Evolutionary conservation across 2,113 vertebrate species (phyloP).

Genomic region (Eleginops maclovinus): DNA sequence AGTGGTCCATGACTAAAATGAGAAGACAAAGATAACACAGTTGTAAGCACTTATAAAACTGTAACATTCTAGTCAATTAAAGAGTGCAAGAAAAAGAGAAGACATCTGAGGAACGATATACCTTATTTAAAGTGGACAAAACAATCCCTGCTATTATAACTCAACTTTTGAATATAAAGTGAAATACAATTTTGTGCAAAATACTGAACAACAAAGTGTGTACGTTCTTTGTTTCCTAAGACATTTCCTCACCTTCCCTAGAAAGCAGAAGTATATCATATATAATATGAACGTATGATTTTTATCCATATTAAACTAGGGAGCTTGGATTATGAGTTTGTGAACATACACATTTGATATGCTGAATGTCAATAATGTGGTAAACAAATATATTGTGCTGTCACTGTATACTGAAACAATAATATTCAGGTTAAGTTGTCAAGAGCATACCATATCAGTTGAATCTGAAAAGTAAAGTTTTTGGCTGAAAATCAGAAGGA

Average conservation of each 20-base stretch:
- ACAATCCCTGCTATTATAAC: background rate
- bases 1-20: slow-evolving; percentile 57
- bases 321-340: background rate
- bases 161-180: background rate
- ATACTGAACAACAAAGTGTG: background rate
- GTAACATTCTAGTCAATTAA: background rate
- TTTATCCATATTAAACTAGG: background rate
- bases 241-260: slow-evolving; percentile 44
- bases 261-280: background rate
- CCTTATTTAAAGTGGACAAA: background rate
- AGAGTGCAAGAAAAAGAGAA: background rate
- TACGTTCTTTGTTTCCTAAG: background rate
- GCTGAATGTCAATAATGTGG: background rate
- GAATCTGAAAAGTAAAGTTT: background rate
- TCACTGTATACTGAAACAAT: no score
- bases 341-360: background rate
- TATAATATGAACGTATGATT: background rate
- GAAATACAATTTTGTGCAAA: background rate
- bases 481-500: background rate
- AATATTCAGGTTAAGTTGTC: background rate
- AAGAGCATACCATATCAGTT: background rate
- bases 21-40: slow-evolving; percentile 50
- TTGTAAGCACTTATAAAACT: slow-evolving; percentile 11
- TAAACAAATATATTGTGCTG: no score
- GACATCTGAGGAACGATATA: slow-evolving; percentile 28